These are phyloP conservation scores for Celastrina argiolus DNA, from an alignment of 2,888 invertebrate genomes.

Conservation along the genomic window DNA sequence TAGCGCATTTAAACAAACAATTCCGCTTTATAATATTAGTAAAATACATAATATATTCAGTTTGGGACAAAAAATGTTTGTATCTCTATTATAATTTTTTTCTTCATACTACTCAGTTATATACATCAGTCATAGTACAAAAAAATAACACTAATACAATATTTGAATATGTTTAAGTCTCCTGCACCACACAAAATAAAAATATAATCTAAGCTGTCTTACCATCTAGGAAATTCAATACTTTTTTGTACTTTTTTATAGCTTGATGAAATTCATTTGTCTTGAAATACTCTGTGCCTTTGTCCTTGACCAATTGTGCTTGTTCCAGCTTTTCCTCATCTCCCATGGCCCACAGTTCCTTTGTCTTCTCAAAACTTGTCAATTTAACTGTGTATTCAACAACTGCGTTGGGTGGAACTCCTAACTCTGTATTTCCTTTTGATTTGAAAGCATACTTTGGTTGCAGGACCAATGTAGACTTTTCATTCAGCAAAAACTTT, in stretches of 20 bases:
- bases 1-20: too few relatives aligned
- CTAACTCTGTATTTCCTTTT: conserved; percentile 81
- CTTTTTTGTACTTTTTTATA: conserved; percentile 90
- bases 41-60: too few relatives aligned
- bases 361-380: conserved; percentile 88
- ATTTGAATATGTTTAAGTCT: background rate
- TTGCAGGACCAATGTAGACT: conserved; percentile 83
- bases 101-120: too few relatives aligned
- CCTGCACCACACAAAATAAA: background rate
- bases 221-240: conserved; percentile 79
- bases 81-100: too few relatives aligned
- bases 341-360: conserved; percentile 90
- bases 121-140: too few relatives aligned
- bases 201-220: conserved; percentile 19
- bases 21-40: too few relatives aligned
- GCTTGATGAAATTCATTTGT: conserved; percentile 86
- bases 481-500: conserved; percentile 89
- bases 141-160: too few relatives aligned
- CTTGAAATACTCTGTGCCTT: conserved; percentile 94
- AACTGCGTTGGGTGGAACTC: conserved; percentile 86
- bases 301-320: conserved; percentile 89
- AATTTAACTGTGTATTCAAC: conserved; percentile 90
- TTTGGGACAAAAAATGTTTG: too few relatives aligned
- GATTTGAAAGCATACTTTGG: conserved; percentile 89
- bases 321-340: conserved; percentile 87